phyloP scores from a whole-genome alignment of 2,797 vertebrate species.

The Rhinophrynus dorsalis region DNA sequence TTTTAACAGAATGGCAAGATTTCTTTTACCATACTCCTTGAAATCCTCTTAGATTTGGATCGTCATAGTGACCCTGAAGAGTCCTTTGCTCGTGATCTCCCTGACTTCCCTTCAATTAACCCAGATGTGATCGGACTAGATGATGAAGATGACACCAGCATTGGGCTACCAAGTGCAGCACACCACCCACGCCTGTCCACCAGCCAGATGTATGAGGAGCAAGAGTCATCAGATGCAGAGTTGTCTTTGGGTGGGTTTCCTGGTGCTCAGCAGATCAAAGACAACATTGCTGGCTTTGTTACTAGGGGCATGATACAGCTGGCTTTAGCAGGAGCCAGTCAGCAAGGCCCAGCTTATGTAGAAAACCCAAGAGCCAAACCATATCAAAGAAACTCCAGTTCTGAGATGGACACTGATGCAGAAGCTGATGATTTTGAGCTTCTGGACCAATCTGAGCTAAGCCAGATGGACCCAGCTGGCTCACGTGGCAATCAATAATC shows the following conservation, averaged over 20 bases:
- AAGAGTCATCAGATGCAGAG: slow-evolving; percentile 74
- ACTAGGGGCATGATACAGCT: slow-evolving; percentile 92
- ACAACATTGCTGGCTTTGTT: slow-evolving; percentile 82
- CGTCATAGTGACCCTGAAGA: slow-evolving; percentile 95
- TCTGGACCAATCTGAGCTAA: slow-evolving; percentile 95
- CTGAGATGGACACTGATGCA: slow-evolving; percentile 86
- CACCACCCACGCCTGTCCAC: slow-evolving; percentile 58
- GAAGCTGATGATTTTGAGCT: slow-evolving; percentile 97
- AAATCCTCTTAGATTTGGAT: slow-evolving; percentile 77
- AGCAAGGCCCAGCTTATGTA: slow-evolving; percentile 60
- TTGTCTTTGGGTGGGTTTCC: slow-evolving; percentile 72
- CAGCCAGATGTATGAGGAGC: slow-evolving; percentile 73
- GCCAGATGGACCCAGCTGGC: slow-evolving; percentile 86
- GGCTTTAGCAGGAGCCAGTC: slow-evolving; percentile 77
- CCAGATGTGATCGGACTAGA: slow-evolving; percentile 87
- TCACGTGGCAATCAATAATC: slow-evolving; percentile 67
- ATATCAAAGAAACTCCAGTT: slow-evolving; percentile 83
- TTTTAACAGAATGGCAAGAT: too few species aligned
- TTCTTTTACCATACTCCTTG: too few species aligned
- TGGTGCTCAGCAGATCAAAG: slow-evolving; percentile 69
- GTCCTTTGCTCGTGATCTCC: slow-evolving; percentile 92
- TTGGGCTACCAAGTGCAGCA: slow-evolving; percentile 85
- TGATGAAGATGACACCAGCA: slow-evolving; percentile 90
- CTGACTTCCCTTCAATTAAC: slow-evolving; percentile 95
- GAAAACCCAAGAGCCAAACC: slow-evolving; percentile 67